Conservation (phyloP, 23 tunicate genomes). For the Ciona savignyi region DNA sequence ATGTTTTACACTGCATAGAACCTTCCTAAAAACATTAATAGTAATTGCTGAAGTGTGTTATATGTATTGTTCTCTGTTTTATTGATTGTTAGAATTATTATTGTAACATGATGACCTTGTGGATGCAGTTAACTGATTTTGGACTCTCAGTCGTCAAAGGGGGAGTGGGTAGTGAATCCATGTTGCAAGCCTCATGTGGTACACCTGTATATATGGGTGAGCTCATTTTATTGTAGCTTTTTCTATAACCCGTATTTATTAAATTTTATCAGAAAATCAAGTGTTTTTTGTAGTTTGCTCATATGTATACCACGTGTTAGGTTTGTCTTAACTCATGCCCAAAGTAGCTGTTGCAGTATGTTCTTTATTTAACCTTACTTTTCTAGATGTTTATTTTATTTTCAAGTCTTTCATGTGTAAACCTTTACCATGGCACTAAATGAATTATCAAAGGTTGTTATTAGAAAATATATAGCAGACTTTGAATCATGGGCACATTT, state of each 20-base stretch:
- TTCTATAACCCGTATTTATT: too few species aligned
- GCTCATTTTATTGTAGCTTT: background rate
- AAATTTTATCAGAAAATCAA: too few species aligned
- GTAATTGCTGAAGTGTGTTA: background rate
- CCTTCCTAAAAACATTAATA: too few species aligned
- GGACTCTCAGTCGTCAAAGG: constrained; percentile 89
- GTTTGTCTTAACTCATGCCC: background rate
- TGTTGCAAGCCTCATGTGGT: constrained; percentile 83
- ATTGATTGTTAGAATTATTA: background rate
- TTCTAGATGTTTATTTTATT: background rate
- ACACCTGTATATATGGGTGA: constrained; percentile 96
- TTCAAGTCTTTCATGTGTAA: too few species aligned
- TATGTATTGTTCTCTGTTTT: background rate
- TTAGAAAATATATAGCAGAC: too few species aligned
- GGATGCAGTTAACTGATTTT: constrained; percentile 76
- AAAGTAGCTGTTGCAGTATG: too few species aligned
- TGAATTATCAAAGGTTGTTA: too few species aligned
- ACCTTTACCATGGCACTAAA: too few species aligned
- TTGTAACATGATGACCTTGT: constrained; percentile 2
- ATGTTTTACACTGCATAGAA: too few species aligned
- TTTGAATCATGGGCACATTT: too few species aligned
- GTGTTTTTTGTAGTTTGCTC: background rate
- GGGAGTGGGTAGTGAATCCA: constrained; percentile 71
- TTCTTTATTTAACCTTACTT: background rate
- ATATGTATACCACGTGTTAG: background rate